phyloP scores from a whole-genome alignment of 2,797 vertebrate species.

The Pangasius larnaudii region DNA sequence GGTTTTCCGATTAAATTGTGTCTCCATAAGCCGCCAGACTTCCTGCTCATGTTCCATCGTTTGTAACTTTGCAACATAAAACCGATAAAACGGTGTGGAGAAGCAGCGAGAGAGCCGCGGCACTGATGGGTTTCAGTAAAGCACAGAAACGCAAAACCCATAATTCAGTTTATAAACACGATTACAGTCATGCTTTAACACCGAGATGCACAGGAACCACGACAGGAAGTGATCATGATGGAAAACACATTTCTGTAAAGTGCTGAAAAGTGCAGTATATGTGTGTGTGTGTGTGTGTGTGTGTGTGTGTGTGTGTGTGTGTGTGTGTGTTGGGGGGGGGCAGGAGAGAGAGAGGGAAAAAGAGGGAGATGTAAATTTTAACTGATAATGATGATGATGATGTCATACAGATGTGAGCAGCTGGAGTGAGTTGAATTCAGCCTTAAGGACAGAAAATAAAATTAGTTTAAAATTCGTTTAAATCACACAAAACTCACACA shows the following conservation, averaged over 20 bases:
- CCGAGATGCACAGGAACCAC: constrained; percentile 23
- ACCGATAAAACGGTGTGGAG: constrained; percentile 1
- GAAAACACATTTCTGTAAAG: constrained; percentile 6
- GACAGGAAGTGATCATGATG: constrained; percentile 7
- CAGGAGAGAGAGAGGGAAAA: neutral
- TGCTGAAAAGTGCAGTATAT: constrained; percentile 8
- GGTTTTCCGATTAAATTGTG: neutral
- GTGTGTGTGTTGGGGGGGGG: neutral
- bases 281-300: constrained; percentile 32
- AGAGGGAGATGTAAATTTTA: neutral
- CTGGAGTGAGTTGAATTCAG: no score
- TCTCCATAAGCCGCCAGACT: neutral
- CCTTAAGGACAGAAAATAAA: neutral
- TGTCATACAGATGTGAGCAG: no score
- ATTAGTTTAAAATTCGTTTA: neutral
- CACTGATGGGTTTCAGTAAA: constrained; percentile 29
- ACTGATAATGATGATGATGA: no score
- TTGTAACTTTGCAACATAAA: constrained; percentile 38
- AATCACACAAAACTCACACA: neutral
- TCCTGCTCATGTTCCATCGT: constrained; percentile 43
- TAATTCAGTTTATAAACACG: constrained; percentile 47
- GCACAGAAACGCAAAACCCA: constrained; percentile 47
- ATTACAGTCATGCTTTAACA: constrained; percentile 31
- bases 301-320: constrained; percentile 37
- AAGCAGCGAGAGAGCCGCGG: neutral